These are phyloP conservation scores for Heterocephalus glaber DNA, from an alignment of 2,113 vertebrate species.

Conservation along the genomic window DNA sequence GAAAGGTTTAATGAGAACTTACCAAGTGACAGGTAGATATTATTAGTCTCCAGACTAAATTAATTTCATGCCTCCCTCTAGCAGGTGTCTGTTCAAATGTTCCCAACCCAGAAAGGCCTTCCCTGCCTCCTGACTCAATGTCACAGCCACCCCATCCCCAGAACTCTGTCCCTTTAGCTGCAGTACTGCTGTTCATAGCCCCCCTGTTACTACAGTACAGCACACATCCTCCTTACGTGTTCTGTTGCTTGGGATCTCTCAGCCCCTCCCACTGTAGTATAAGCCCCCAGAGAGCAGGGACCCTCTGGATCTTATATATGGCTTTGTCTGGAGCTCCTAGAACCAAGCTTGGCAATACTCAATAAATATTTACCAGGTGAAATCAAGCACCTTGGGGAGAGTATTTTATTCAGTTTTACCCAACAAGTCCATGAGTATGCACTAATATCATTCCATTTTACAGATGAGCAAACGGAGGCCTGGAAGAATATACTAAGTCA, in stretches of 20 bases:
- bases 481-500: neutral
- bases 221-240: accelerated
- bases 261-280: neutral
- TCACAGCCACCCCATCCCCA: accelerated
- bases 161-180: neutral
- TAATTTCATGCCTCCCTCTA: neutral
- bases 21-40: neutral
- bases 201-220: neutral
- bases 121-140: too few relatives aligned
- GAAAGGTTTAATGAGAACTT: neutral
- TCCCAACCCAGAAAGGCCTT: neutral
- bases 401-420: neutral
- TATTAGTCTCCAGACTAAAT: neutral
- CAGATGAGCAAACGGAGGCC: neutral
- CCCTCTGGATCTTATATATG: neutral
- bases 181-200: neutral
- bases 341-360: neutral
- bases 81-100: neutral
- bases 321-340: neutral
- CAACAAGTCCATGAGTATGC: neutral
- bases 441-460: neutral
- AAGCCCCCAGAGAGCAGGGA: accelerated
- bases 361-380: neutral
- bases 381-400: neutral
- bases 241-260: neutral